phyloP scores from a whole-genome alignment of 2,888 invertebrate species.

The Cylindroiulus punctatus region DNA sequence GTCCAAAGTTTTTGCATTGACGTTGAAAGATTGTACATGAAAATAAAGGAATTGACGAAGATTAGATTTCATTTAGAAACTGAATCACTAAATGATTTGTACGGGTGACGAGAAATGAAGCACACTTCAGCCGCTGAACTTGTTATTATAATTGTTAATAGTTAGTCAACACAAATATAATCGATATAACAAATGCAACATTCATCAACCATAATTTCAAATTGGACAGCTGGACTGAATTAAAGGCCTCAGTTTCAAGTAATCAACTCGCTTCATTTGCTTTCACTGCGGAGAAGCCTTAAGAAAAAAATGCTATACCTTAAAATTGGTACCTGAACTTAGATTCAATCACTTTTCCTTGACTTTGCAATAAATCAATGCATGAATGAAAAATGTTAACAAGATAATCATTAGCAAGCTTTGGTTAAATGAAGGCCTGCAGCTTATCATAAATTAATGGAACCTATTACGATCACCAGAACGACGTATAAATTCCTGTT shows the following conservation, averaged over 20 bases:
- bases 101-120: background rate
- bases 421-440: background rate
- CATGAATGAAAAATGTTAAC: background rate
- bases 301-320: background rate
- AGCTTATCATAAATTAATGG: background rate
- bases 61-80: background rate
- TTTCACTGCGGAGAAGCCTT: background rate
- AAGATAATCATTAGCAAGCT: background rate
- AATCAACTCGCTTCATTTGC: constrained; percentile 4
- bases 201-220: constrained; percentile 31
- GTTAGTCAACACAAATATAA: constrained; percentile 34
- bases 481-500: background rate
- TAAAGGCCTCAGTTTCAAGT: constrained; percentile 37
- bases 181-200: constrained; percentile 37
- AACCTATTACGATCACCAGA: background rate
- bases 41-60: background rate
- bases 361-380: background rate
- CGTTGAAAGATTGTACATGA: background rate
- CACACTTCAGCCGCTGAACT: constrained; percentile 7
- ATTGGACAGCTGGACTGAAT: constrained; percentile 36
- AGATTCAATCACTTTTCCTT: background rate
- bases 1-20: too few species aligned
- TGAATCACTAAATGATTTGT: background rate
- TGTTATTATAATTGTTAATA: constrained; percentile 42
- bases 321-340: background rate